Evolutionary conservation across 2,797 vertebrate genomes (phyloP).

Genomic region (Sciurus carolinensis): DNA sequence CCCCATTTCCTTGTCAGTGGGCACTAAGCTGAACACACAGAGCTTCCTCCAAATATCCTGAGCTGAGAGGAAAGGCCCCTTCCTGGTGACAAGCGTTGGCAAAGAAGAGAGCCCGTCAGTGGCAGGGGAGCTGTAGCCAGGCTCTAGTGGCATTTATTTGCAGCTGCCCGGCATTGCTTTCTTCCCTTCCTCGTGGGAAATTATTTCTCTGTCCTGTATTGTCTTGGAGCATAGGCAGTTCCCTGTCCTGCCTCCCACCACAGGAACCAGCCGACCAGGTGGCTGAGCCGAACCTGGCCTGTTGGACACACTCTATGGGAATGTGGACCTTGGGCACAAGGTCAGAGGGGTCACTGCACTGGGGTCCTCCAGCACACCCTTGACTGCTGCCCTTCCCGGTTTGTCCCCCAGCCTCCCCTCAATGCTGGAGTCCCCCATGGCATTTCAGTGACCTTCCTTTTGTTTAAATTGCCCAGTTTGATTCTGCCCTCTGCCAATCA

Average conservation of each 20-base stretch:
- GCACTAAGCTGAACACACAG: no score
- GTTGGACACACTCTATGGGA: no score
- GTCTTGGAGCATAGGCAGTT: neutral
- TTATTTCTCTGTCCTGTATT: neutral
- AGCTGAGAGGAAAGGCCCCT: neutral
- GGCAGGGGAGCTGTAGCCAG: neutral
- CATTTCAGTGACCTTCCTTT: neutral
- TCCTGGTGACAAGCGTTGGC: fast-evolving
- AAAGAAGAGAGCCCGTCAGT: neutral
- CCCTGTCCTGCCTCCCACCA: neutral
- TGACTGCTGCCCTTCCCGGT: neutral
- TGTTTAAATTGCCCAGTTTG: neutral
- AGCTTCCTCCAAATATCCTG: neutral
- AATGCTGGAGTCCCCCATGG: neutral
- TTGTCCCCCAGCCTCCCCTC: fast-evolving
- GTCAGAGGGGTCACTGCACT: neutral
- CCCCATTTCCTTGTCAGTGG: neutral
- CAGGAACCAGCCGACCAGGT: neutral
- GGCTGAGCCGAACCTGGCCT: neutral
- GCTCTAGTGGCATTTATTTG: neutral
- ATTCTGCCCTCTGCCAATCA: neutral
- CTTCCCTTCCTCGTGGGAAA: neutral
- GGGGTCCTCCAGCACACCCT: neutral
- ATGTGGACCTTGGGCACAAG: neutral
- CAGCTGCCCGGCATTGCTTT: neutral